Conservation (phyloP, 2,797 vertebrate genomes). For the Clarias pachynema region DNA sequence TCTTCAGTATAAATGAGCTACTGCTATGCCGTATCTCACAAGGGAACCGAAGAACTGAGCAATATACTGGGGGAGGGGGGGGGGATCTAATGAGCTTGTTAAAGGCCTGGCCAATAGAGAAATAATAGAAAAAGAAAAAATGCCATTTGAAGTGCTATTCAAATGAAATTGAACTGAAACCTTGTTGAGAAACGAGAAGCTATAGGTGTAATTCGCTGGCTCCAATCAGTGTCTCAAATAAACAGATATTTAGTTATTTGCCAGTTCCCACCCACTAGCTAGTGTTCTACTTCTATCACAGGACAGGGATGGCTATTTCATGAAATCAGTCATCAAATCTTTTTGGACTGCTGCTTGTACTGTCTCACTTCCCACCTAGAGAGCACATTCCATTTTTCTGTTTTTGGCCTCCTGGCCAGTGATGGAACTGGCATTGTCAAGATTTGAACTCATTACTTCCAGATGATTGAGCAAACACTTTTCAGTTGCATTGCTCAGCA, state of each 20-base stretch:
- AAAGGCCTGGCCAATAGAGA: no score
- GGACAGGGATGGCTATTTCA: background rate
- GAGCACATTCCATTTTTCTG: background rate
- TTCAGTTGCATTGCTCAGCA: background rate
- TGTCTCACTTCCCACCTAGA: background rate
- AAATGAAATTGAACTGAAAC: background rate
- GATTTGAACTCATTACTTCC: background rate
- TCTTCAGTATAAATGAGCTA: no score
- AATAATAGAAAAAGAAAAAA: background rate
- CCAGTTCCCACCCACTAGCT: background rate
- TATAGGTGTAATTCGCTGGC: background rate
- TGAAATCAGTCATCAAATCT: background rate
- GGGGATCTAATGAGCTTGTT: no score
- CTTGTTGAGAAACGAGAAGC: background rate
- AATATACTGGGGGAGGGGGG: no score
- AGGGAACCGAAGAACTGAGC: no score
- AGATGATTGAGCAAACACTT: background rate
- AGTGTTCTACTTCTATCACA: background rate
- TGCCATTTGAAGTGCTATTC: background rate
- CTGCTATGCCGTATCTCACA: no score
- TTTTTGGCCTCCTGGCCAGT: background rate
- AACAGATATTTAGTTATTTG: background rate
- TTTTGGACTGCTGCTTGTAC: background rate
- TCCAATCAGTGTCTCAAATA: background rate
- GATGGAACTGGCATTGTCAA: background rate